Percentiles rank a stretch among this genome's conserved stretches.
phyloP scores from a whole-genome alignment of 2,888 invertebrate species.

The Coelinius sp. region DNA sequence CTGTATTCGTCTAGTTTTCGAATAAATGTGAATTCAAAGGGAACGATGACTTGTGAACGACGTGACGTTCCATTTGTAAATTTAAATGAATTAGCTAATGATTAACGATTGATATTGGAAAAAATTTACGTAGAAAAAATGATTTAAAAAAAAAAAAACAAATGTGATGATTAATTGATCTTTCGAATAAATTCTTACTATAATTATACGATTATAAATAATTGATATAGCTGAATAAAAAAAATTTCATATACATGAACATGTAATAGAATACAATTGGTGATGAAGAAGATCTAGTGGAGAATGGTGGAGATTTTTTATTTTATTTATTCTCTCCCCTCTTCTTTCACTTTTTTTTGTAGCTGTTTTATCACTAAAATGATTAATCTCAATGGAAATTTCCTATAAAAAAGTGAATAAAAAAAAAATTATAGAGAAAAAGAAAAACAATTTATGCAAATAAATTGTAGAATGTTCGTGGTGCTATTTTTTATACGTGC shows the following conservation, averaged over 20 bases:
- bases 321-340: background rate
- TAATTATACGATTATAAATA: background rate
- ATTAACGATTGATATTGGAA: background rate
- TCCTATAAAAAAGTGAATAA: background rate
- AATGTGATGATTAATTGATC: constrained; percentile 26
- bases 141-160: background rate
- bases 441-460: constrained; percentile 7
- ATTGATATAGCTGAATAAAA: background rate
- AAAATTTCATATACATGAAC: constrained; percentile 15
- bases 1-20: background rate
- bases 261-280: constrained; percentile 1
- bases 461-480: constrained; percentile 26
- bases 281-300: background rate
- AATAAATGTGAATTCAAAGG: background rate
- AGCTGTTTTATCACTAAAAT: background rate
- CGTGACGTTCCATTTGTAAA: constrained; percentile 14
- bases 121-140: background rate
- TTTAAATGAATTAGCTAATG: constrained; percentile 9
- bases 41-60: constrained; percentile 17
- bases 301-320: background rate
- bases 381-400: background rate
- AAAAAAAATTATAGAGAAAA: constrained; percentile 4
- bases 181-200: constrained; percentile 14
- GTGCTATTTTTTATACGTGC: constrained; percentile 36
- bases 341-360: background rate